Percentiles rank a stretch among this genome's conserved stretches.
phyloP scores from a whole-genome alignment of 1,140 invertebrate species.

The Lasaia peninsularis region DNA sequence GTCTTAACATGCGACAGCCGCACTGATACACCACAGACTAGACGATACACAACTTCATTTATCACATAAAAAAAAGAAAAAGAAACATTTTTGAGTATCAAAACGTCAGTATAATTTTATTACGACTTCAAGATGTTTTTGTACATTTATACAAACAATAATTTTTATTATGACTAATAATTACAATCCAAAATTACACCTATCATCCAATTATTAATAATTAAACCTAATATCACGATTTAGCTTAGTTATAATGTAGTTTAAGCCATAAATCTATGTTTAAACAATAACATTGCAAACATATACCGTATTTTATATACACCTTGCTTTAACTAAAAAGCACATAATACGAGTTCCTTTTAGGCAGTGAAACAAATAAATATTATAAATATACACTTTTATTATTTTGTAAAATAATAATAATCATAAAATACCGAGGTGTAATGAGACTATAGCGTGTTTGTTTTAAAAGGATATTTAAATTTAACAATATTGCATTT shows the following conservation, averaged over 20 bases:
- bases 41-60: too few species aligned
- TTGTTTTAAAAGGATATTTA: too few species aligned
- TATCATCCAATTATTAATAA: slow-evolving; percentile 73
- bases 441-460: background rate
- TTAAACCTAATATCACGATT: slow-evolving; percentile 76
- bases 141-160: slow-evolving; percentile 77
- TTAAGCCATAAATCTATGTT: slow-evolving; percentile 53
- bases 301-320: slow-evolving; percentile 30
- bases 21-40: too few species aligned
- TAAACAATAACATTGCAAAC: slow-evolving; percentile 62
- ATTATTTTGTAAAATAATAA: background rate
- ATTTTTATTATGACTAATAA: slow-evolving; percentile 73
- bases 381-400: slow-evolving; percentile 13
- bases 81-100: slow-evolving; percentile 53
- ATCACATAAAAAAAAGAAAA: background rate
- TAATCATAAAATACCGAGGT: background rate
- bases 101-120: slow-evolving; percentile 77
- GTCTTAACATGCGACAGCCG: too few species aligned
- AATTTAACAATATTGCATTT: background rate
- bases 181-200: slow-evolving; percentile 76
- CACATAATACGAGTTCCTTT: slow-evolving; percentile 30
- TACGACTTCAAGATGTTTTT: slow-evolving; percentile 73
- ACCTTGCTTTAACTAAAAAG: background rate
- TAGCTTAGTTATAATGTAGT: slow-evolving; percentile 70
- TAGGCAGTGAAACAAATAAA: slow-evolving; percentile 18